Base-by-base conservation (phyloP, 2,797 vertebrate genomes). In the Todus mexicanus region DNA sequence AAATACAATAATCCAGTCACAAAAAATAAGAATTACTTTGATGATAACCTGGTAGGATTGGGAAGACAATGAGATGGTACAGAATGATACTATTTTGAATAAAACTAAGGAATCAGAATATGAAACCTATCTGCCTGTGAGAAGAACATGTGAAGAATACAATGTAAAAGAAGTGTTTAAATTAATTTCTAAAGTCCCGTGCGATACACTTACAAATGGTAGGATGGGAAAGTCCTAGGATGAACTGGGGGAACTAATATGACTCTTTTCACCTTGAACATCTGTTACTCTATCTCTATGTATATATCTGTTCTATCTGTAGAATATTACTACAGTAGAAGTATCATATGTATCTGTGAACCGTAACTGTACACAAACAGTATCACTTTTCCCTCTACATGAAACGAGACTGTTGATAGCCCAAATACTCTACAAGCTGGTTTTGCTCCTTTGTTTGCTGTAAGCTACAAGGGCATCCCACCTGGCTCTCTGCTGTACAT, bases 401-500 rank as follows among this genome's bases (percentile, higher is more conserved):
- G 71, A 89, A 94, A 90, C 76, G 90, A 87, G 65, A 4, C 5
- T 94, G 90, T 93, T 92, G 95, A 80, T 66, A 71, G 45, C 83
- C 68, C 78, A 96, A 97, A 95, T 57, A 94, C 26, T n/a, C 48
- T 26, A 50, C 38, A 48, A 48, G 35, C 33, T 96, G 43, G 42
- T 88, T 94, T 73, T 75, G 70, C 61, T 38, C 72, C 45, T 65
- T 79, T 96, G 71, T 96, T 96, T 96, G 74, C 35, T 77, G 59
- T 79, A 94, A 96, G 81, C 38, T 84, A 75, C 73, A 66, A 72
- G 81, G 53, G 16, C 19, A 43, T 70, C 65, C 38, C 16, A 65
- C 23, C 40, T 57, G 37, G 31, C 63, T 78, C 63, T 38, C 48
- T 84, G 26, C 47, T 69, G 66, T 33, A 10, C 0, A 0, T 13